phyloP scores from a whole-genome alignment of 1,140 invertebrate genomes.

The Drosophila navojoa region DNA sequence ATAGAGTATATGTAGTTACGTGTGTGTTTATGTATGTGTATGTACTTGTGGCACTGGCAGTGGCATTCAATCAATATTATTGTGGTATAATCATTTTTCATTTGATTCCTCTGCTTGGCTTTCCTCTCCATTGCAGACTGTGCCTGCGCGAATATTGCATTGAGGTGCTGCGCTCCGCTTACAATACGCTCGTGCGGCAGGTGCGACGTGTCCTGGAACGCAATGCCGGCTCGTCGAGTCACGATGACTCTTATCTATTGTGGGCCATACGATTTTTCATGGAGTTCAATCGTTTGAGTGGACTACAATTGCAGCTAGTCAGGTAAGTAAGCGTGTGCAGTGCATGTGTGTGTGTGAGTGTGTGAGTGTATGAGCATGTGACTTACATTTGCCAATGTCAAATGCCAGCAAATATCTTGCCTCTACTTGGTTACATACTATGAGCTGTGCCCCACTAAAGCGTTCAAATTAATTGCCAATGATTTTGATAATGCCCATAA shows the following conservation, averaged over 20 bases:
- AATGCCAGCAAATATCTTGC: constrained; percentile 22
- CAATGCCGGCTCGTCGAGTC: constrained; percentile 83
- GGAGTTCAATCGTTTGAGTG: constrained; percentile 95
- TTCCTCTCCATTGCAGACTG: constrained; percentile 84
- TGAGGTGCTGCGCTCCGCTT: constrained; percentile 95
- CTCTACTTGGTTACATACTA: constrained; percentile 15
- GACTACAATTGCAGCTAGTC: constrained; percentile 94
- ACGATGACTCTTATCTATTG: constrained; percentile 97
- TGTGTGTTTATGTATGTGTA: constrained; percentile 1
- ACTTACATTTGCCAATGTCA: constrained; percentile 61
- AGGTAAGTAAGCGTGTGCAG: constrained; percentile 86
- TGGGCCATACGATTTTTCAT: constrained; percentile 98
- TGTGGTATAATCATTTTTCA: constrained; percentile 80
- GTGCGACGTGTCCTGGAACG: constrained; percentile 83
- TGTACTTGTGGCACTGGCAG: constrained; percentile 16
- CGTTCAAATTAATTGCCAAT: constrained; percentile 70
- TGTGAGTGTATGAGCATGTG: constrained; percentile 35
- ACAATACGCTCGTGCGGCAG: constrained; percentile 87
- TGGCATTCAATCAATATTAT: constrained; percentile 82
- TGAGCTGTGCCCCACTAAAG: constrained; percentile 48
- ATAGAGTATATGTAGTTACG: neutral
- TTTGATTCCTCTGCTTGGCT: constrained; percentile 21
- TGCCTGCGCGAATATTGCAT: constrained; percentile 97
- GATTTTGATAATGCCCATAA: constrained; percentile 44
- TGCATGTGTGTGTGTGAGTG: constrained; percentile 61